Evolutionary conservation across 2,888 invertebrate genomes (phyloP).

Genomic region (Nephrotoma flavescens): DNA sequence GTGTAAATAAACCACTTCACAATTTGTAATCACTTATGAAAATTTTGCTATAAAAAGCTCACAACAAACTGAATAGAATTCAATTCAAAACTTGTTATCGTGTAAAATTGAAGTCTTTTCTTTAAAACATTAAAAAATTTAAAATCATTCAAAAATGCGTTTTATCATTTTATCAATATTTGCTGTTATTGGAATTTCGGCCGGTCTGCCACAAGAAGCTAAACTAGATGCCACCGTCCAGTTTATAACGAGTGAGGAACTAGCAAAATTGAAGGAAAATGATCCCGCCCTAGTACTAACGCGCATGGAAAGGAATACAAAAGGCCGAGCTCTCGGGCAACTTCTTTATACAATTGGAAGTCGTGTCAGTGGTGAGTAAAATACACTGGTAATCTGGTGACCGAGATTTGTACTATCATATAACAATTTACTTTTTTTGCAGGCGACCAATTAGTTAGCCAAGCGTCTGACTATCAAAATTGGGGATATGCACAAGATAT

Average conservation of each 20-base stretch:
- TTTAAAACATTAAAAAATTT: too few relatives aligned
- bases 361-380: neutral
- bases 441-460: constrained; percentile 24
- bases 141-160: too few relatives aligned
- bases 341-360: neutral
- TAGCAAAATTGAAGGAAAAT: neutral
- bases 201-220: too few relatives aligned
- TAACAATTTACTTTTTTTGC: constrained; percentile 2
- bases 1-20: too few relatives aligned
- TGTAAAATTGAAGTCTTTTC: too few relatives aligned
- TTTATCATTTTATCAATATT: too few relatives aligned
- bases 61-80: too few relatives aligned
- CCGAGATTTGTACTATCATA: neutral
- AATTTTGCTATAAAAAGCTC: too few relatives aligned
- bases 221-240: too few relatives aligned
- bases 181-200: too few relatives aligned
- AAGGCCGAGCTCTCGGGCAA: neutral
- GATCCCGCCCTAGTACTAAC: neutral
- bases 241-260: neutral
- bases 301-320: neutral
- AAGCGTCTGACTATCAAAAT: constrained; percentile 19
- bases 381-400: neutral
- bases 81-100: too few relatives aligned
- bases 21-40: too few relatives aligned
- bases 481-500: constrained; percentile 22